Base-by-base conservation (phyloP, 2,113 vertebrate species). In the Ptychochromis oligacanthus region DNA sequence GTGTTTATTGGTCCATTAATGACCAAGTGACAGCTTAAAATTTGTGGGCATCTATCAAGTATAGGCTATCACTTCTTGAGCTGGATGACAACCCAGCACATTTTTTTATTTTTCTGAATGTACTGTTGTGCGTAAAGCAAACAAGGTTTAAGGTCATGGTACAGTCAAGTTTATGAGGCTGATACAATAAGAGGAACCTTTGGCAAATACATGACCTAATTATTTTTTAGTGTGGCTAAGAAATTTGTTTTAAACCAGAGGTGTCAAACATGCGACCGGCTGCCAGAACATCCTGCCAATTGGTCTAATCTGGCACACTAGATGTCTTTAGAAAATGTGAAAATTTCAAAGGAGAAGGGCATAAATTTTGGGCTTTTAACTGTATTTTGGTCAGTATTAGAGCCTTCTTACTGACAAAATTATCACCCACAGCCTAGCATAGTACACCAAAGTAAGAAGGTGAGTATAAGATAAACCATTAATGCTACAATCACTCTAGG, bases 1-100 rank as follows among this genome's bases (percentile, higher is more conserved):
- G 62, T 85, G 86, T 88, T 92, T 91, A 91, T 89, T 93, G 89
- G 86, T 91, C 90, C 93, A 90, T 93, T 91, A 94, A 89, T 85
- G 93, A 89, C 85, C 91, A 88, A 89, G 82, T 80, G 87, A 89
- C 81, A 81, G 79, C 57, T n/a, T 77, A 80, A 81, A 88, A 87
- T 31, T 52, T 9, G 28, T 38, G 46, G 79, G 78, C 56, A 91
- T 94, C 84, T 70, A 87, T 94, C 89, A 92, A 79, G 43, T 80
- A 59, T 64, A n/a, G n/a, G n/a, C n/a, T n/a, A 86, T 88, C 86
- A 81, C 82, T 40, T 80, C 62, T 57, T 55, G 72, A 61, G 78
- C 76, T 79, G 77, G 67, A 81, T 3, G 57, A 54, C 28, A 65
- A n/a, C 22, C n/a, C 31, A 56, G 46, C 40, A 67, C 81, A 60